Evolutionary conservation across 2,888 invertebrate genomes (phyloP), one percentile per base, ranked within the genome.

Genomic region (Heliconius sara): DNA sequence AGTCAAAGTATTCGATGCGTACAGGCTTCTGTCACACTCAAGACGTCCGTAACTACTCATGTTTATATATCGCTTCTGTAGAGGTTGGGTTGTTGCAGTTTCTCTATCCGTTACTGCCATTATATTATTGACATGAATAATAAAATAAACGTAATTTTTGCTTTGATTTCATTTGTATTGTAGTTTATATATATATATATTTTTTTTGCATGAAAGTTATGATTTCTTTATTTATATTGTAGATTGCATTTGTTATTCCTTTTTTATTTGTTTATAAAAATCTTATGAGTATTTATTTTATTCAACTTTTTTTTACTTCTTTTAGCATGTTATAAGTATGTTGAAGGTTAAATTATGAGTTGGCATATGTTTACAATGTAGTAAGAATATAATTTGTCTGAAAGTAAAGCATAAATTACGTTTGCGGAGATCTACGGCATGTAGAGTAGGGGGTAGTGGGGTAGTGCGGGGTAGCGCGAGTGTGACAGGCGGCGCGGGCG

Each of bases 11-110:
- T 82, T 77, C 80, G 76, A 80, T 79, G 81, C 81, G 79, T 79
- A 79, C 82, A 75, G 60, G 83, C 83, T 83, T 83, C 83, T 83
- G 83, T 82, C 82, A 83, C 83, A 83, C 82, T 83, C 78, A 65
- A 78, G 27, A 47, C 71, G 79, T 72, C 66, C 72, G 52, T 57
- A 63, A 57, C 75, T 52, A 47, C 39, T 77, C 68, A 76, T 30
- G 65, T 80, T 68, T 65, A 47, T 72, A 70, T 82, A 76, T 71
- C 78, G 83, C 83, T 83, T 79, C 70, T 52, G 82, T 81, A 81
- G 81, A 52, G 82, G 77, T 68, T 75, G 77, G 76, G 79, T 68
- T 79, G 60, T 65, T 67, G 76, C 79, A 77, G 57, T 60, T 43
- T 72, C 72, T 65, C 66, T 66, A 12, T 67, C 43, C 76, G 71